phyloP scores from a whole-genome alignment of 2,113 vertebrate genomes.

The Chloropsis cyanopogon region DNA sequence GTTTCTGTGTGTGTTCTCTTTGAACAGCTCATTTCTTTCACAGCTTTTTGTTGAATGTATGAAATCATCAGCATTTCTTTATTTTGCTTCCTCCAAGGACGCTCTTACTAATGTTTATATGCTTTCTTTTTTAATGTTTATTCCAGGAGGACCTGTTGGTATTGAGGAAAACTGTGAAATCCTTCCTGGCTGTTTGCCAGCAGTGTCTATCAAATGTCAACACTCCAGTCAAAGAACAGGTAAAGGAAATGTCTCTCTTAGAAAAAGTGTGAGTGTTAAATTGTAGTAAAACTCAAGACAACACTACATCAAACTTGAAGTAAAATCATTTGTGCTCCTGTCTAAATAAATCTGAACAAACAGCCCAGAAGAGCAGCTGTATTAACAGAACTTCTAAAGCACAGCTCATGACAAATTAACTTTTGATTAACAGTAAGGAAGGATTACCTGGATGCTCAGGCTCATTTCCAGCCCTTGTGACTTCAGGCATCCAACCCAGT shows the following conservation, averaged over 20 bases:
- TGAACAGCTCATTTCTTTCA: neutral
- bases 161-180: constrained; percentile 96
- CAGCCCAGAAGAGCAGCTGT: neutral
- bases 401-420: neutral
- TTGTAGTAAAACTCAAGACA: neutral
- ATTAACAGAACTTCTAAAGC: neutral
- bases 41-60: neutral
- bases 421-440: neutral
- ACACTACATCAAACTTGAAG: neutral
- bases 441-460: neutral
- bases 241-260: constrained; percentile 60
- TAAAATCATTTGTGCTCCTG: neutral
- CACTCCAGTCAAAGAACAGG: constrained; percentile 97
- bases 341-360: neutral
- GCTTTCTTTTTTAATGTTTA: constrained; percentile 15
- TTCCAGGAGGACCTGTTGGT: constrained; percentile 93
- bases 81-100: neutral
- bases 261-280: neutral
- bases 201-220: constrained; percentile 99
- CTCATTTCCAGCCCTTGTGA: neutral
- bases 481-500: neutral
- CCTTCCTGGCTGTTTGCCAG: constrained; percentile 96
- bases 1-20: neutral
- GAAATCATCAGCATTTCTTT: neutral
- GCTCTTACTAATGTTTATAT: neutral